These are phyloP conservation scores for Simalia tracyae DNA, from an alignment of 2,797 vertebrate species.

Conservation along the genomic window DNA sequence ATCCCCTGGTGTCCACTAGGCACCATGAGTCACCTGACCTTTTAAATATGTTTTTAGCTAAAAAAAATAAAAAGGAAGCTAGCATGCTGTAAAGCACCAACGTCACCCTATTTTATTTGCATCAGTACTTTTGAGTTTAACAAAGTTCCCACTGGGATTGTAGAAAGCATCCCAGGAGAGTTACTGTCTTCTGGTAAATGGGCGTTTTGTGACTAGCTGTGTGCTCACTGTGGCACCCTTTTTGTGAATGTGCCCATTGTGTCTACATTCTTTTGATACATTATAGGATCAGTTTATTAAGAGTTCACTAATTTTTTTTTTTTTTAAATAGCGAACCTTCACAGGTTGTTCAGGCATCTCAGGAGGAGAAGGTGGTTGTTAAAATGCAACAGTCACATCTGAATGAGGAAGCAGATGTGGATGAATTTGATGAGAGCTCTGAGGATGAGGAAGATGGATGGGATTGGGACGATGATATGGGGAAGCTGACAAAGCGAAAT, in stretches of 20 bases:
- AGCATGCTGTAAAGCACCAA: not conserved
- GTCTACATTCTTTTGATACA: not conserved
- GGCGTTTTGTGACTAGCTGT: not conserved
- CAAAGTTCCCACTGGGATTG: not conserved
- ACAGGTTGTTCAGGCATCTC: not conserved
- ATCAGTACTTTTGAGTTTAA: not conserved
- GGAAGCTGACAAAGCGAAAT: conserved; percentile 77
- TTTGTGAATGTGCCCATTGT: not conserved
- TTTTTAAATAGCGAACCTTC: conserved; percentile 62
- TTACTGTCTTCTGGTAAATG: not conserved
- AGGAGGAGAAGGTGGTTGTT: conserved; percentile 29
- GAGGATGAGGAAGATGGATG: conserved; percentile 76
- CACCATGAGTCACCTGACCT: not conserved
- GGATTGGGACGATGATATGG: conserved; percentile 79
- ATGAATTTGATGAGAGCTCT: conserved; percentile 64
- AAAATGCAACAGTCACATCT: conserved; percentile 36
- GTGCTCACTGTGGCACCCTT: not conserved
- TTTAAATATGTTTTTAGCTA: not conserved
- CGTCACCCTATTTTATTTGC: not conserved
- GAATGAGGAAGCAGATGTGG: not conserved
- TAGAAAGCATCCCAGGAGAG: not conserved
- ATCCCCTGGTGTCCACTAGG: not conserved
- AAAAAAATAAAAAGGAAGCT: not conserved
- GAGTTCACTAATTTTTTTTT: not conserved
- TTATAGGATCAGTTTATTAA: not conserved